Conservation (phyloP, 2,113 vertebrate species). For the Pimephales promelas region DNA sequence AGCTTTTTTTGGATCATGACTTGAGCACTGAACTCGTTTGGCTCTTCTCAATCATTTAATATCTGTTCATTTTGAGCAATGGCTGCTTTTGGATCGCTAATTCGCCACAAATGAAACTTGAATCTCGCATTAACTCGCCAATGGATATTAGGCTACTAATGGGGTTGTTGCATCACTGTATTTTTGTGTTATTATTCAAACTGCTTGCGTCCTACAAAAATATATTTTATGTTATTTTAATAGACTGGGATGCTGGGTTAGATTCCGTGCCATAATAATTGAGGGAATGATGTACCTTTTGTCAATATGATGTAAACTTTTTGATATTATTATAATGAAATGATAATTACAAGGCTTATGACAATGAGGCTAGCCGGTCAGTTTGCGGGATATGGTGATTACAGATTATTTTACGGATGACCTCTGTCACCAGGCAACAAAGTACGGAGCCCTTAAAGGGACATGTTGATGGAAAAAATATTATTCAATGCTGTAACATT, state of each 20-base stretch:
- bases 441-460: no score
- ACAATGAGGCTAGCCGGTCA: background rate
- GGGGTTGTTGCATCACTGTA: constrained; percentile 16
- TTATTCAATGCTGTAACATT: no score
- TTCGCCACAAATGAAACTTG: constrained; percentile 32
- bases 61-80: no score
- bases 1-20: background rate
- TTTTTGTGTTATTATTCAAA: constrained; percentile 17
- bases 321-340: constrained; percentile 20
- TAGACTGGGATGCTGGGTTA: constrained; percentile 8
- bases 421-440: no score
- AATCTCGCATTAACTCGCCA: constrained; percentile 3
- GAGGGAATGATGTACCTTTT: background rate
- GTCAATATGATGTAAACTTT: background rate
- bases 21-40: background rate
- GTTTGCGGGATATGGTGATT: background rate
- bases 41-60: background rate
- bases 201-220: background rate
- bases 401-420: constrained; percentile 11
- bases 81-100: background rate
- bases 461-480: no score
- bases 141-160: background rate
- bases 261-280: background rate
- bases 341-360: background rate
- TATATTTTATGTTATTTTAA: constrained; percentile 1